These are phyloP conservation scores for Amphilophus citrinellus DNA, from an alignment of 2,113 vertebrate species.

Conservation along the genomic window DNA sequence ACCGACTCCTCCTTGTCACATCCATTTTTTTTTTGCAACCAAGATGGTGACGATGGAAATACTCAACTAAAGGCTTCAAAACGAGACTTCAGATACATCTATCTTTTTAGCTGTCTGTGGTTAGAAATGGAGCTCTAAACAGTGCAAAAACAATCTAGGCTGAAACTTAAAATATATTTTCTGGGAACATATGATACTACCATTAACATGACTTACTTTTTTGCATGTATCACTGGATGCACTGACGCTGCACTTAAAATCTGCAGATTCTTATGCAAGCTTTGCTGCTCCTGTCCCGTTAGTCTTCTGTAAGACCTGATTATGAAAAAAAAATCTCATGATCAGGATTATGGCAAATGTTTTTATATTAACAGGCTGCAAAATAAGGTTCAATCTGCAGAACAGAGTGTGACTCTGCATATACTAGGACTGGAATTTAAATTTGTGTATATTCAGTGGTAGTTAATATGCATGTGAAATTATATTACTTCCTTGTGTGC, in stretches of 20 bases:
- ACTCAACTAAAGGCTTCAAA: neutral
- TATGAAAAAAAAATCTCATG: conserved; percentile 3
- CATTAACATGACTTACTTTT: neutral
- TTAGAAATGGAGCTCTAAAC: neutral
- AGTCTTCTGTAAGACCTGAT: neutral
- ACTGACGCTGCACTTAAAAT: neutral
- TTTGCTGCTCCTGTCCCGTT: neutral
- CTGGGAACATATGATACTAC: neutral
- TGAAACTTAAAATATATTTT: neutral
- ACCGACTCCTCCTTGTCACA: no score
- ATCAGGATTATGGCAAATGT: neutral
- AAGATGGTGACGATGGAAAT: accelerated
- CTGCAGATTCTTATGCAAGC: neutral
- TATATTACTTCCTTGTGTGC: neutral
- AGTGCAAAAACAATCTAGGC: neutral
- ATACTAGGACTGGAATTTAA: neutral
- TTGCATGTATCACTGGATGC: neutral
- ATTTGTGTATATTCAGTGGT: neutral
- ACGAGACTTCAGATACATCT: neutral
- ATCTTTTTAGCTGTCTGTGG: neutral
- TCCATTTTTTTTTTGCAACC: neutral
- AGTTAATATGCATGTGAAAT: neutral
- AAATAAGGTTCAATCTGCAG: neutral
- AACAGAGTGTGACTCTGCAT: neutral
- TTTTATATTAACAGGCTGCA: neutral